phyloP scores from a whole-genome alignment of 2,888 invertebrate genomes.

The Rambutsinella grinnellia region DNA sequence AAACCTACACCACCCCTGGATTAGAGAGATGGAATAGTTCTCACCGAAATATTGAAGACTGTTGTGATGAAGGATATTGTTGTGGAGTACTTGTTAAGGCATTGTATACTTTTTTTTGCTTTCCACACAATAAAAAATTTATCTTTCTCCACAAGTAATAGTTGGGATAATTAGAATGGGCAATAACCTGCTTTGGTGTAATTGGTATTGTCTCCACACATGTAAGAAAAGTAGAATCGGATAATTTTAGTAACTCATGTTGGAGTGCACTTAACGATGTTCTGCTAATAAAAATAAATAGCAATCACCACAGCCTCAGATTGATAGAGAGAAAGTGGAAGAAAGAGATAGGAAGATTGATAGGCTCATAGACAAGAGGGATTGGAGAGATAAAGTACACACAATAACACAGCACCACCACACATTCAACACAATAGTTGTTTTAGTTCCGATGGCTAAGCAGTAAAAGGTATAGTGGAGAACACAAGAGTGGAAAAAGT shows the following conservation, averaged over 20 bases:
- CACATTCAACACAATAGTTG: constrained; percentile 29
- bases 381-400: constrained; percentile 25
- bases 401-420: constrained; percentile 31
- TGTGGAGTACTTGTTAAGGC: background rate
- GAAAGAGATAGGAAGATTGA: constrained; percentile 45
- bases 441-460: constrained; percentile 23
- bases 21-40: background rate
- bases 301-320: too few relatives aligned
- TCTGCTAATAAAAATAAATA: too few relatives aligned
- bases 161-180: too few relatives aligned
- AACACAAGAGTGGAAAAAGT: constrained; percentile 5
- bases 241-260: too few relatives aligned
- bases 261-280: too few relatives aligned
- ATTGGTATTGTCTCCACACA: constrained; percentile 24
- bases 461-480: constrained; percentile 13
- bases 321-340: constrained; percentile 23
- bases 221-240: too few relatives aligned
- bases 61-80: background rate
- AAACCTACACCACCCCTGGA: background rate
- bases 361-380: constrained; percentile 16
- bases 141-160: too few relatives aligned
- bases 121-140: constrained; percentile 1
- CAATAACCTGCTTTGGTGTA: background rate
- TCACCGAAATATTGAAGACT: constrained; percentile 1
- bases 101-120: too few relatives aligned